These are phyloP conservation scores for Drosophila limbata DNA, from an alignment of 2,888 invertebrate species.

Conservation along the genomic window DNA sequence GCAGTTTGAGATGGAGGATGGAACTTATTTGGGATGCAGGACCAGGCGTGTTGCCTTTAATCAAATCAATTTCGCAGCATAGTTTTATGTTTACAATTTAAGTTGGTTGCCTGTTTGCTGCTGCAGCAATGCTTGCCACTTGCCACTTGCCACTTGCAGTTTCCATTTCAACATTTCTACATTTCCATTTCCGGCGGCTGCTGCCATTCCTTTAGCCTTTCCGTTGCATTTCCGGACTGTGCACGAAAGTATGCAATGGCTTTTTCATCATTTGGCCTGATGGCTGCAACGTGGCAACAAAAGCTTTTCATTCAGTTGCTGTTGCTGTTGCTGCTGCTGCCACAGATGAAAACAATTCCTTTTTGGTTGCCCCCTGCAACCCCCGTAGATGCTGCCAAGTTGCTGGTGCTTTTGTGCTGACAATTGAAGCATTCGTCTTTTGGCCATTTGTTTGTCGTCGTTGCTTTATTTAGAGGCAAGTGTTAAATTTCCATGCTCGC, in stretches of 20 bases:
- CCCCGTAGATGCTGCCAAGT: constrained; percentile 2
- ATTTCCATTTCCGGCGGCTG: constrained; percentile 58
- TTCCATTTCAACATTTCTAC: constrained; percentile 46
- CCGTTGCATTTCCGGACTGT: constrained; percentile 69
- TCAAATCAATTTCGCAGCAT: constrained; percentile 79
- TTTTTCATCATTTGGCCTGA: constrained; percentile 77
- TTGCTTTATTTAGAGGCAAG: constrained; percentile 72
- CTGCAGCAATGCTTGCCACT: constrained; percentile 20
- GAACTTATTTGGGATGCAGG: constrained; percentile 73
- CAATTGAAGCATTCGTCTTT: constrained; percentile 69
- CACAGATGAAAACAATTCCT: constrained; percentile 70
- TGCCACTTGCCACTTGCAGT: constrained; percentile 42
- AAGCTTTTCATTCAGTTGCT: constrained; percentile 44
- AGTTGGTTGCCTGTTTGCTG: constrained; percentile 59
- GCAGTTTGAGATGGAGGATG: constrained; percentile 7
- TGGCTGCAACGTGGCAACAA: constrained; percentile 74
- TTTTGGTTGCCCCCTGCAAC: constrained; percentile 9
- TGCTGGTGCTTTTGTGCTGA: constrained; percentile 47
- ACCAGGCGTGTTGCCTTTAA: constrained; percentile 71
- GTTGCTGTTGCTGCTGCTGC: constrained; percentile 3
- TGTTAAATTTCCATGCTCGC: constrained; percentile 76
- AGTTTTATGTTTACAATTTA: constrained; percentile 80
- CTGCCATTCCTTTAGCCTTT: constrained; percentile 30
- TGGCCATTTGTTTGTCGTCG: constrained; percentile 56
- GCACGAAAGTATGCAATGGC: constrained; percentile 78